Evolutionary conservation across 2,797 vertebrate genomes (phyloP).

Genomic region (Pelodytes ibericus): DNA sequence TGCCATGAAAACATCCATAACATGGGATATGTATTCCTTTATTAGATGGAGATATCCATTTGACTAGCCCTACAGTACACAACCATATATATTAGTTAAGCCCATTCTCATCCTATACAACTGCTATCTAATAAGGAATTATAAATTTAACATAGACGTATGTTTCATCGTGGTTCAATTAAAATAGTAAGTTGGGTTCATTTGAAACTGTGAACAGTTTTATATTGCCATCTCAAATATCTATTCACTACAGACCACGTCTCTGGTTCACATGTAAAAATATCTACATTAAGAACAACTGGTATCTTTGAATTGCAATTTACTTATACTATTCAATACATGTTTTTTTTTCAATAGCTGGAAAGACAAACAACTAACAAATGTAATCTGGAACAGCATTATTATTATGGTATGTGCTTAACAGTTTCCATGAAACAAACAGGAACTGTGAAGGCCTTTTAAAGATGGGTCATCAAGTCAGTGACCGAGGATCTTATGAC

Average conservation of each 20-base stretch:
- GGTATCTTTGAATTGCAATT: constrained; percentile 21
- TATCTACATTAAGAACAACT: constrained; percentile 22
- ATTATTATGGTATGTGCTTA: neutral
- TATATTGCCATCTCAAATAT: neutral
- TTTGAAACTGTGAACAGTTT: neutral
- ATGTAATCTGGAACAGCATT: neutral
- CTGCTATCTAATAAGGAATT: too few species aligned
- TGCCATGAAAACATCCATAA: too few species aligned
- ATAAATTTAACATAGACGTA: too few species aligned
- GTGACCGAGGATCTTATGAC: constrained; percentile 15
- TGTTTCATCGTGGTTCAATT: neutral
- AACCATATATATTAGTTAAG: too few species aligned
- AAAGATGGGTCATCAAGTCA: constrained; percentile 28
- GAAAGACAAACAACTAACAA: constrained; percentile 10
- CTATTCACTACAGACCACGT: neutral
- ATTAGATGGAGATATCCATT: too few species aligned
- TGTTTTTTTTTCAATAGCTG: neutral
- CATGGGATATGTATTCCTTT: too few species aligned
- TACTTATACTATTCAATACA: constrained; percentile 33
- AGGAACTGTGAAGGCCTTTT: neutral
- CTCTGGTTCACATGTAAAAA: constrained; percentile 32
- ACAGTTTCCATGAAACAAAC: constrained; percentile 6
- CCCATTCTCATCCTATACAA: too few species aligned
- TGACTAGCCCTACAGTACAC: too few species aligned
- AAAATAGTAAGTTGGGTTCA: neutral